Evolutionary conservation across 2,888 invertebrate genomes (phyloP).

Genomic region (Fragum fragum): DNA sequence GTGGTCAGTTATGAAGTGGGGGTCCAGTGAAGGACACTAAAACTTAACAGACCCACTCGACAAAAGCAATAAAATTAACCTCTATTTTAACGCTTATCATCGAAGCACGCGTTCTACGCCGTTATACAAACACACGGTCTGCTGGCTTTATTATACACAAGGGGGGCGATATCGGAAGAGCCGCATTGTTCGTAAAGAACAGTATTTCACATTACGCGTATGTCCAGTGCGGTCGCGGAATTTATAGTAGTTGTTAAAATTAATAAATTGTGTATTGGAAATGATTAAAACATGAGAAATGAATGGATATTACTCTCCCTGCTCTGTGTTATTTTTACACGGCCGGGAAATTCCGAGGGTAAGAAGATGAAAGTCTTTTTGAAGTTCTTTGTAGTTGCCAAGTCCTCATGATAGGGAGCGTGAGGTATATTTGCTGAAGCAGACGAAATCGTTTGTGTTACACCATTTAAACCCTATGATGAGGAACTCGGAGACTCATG

Average conservation of each 20-base stretch:
- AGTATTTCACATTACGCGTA: conserved; percentile 40
- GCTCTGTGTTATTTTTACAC: conserved; percentile 16
- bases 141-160: conserved; percentile 36
- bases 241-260: background rate
- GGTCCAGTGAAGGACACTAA: background rate
- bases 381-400: conserved; percentile 30
- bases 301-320: conserved; percentile 26
- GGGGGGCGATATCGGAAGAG: conserved; percentile 30
- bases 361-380: conserved; percentile 28
- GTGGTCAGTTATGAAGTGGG: background rate
- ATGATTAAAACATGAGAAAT: conserved; percentile 33
- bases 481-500: background rate
- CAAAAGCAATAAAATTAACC: conserved; percentile 16
- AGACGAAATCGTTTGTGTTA: too few relatives aligned
- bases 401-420: background rate
- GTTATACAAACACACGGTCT: conserved; percentile 33
- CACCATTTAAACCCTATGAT: background rate
- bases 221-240: conserved; percentile 8
- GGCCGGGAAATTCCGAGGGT: conserved; percentile 18
- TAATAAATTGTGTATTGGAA: conserved; percentile 21
- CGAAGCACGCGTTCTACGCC: conserved; percentile 18
- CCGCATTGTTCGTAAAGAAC: conserved; percentile 20
- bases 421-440: too few relatives aligned
- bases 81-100: conserved; percentile 16
- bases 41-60: background rate